These are phyloP conservation scores for Leuciscus waleckii DNA, from an alignment of 2,797 vertebrate genomes.

Conservation along the genomic window DNA sequence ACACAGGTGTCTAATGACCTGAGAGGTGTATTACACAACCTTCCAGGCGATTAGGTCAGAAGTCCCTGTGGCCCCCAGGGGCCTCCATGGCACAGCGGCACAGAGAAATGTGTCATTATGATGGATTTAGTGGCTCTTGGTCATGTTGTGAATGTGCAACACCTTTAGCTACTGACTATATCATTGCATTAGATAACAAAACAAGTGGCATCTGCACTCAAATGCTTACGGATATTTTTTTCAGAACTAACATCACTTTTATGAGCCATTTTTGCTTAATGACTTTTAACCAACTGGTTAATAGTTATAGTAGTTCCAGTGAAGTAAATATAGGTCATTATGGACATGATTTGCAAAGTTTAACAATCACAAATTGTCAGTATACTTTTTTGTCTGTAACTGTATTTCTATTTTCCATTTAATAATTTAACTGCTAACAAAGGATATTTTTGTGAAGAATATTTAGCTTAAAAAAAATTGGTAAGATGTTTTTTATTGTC, in stretches of 20 bases:
- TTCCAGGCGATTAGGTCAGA: conserved; percentile 2
- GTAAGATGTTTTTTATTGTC: neutral
- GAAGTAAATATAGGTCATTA: neutral
- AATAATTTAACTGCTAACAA: neutral
- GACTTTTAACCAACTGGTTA: neutral
- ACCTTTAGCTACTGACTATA: neutral
- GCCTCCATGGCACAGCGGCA: neutral
- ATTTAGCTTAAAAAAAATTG: neutral
- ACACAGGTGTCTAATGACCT: neutral
- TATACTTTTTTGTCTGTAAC: neutral
- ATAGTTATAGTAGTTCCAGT: neutral
- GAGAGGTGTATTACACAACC: conserved; percentile 4
- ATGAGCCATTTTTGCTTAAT: neutral
- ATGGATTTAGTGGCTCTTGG: neutral
- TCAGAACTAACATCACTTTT: neutral
- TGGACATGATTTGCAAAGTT: conserved; percentile 4
- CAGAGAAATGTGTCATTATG: neutral
- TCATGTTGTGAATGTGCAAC: neutral
- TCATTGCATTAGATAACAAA: neutral
- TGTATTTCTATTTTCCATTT: neutral
- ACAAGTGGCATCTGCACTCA: neutral
- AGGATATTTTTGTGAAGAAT: neutral
- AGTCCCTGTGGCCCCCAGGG: neutral
- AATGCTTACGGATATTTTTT: neutral
- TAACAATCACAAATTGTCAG: neutral